Base-by-base conservation (phyloP, 2,797 vertebrate species). In the Helostoma temminkii region DNA sequence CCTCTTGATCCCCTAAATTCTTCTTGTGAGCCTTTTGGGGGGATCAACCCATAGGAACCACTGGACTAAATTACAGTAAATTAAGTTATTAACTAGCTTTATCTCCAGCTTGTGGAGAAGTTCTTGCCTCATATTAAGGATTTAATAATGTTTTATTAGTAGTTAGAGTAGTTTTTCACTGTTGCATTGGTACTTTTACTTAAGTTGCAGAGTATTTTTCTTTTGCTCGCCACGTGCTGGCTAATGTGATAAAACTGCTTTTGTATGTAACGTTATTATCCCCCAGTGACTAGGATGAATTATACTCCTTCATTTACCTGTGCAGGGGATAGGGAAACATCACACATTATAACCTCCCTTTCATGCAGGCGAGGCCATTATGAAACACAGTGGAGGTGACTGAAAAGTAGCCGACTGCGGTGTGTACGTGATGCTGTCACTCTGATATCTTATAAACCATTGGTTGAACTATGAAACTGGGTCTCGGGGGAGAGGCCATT, bases 361-460 rank as follows among this genome's bases (percentile, higher is more conserved):
- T 72, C 14, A 66, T 59, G 57, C 50, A 52, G 11, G 19, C 36
- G 11, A 46, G 54, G 24, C 62, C 39, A 60, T 85, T 82, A 71
- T 67, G 69, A 76, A 67, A 41, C n/a, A 21, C 60, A 65, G 64
- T 63, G 66, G 43, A 62, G 37, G 57, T 58, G 78, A 55, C 34
- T 74, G 74, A 52, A 60, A 71, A 55, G 67, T 67, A 26, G 74
- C 34, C 53, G 26, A 32, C 16, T 64, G 46, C 26, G 59, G 59
- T 52, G 50, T 58, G 19, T 57, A 15, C 49, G 66, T 42, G 61
- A 62, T 36, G 39, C 60, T 63, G 66, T 64, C 74, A 71, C 70
- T 78, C 50, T 79, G 68, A 69, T 84, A 69, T 78, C 76, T 74
- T 77, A 50, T 67, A 50, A 79, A 60, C 74, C 69, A 64, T 87